Conservation (phyloP, 2,888 invertebrate species). For the Chrysina gloriosa region DNA sequence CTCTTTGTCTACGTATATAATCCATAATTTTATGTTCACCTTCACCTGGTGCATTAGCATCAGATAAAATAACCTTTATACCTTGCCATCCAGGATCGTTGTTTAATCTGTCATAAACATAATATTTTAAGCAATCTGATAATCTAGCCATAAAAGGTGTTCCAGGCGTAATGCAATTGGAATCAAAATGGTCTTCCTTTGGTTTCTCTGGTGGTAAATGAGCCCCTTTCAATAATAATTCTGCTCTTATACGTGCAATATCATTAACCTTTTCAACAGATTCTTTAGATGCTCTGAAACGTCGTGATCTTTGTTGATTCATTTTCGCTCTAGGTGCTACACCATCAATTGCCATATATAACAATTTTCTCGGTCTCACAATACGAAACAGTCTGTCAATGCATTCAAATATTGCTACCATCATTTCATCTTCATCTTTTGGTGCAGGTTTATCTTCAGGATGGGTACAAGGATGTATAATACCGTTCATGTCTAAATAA, state of each 20-base stretch:
- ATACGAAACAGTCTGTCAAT: slow-evolving; percentile 93
- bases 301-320: slow-evolving; percentile 98
- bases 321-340: slow-evolving; percentile 99
- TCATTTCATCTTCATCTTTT: slow-evolving; percentile 99
- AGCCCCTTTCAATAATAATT: slow-evolving; percentile 78
- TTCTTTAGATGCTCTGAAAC: slow-evolving; percentile 98
- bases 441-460: slow-evolving; percentile 98
- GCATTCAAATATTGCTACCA: slow-evolving; percentile 98
- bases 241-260: slow-evolving; percentile 82
- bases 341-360: slow-evolving; percentile 99
- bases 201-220: slow-evolving; percentile 87
- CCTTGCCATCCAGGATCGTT: slow-evolving; percentile 95
- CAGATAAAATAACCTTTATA: slow-evolving; percentile 96
- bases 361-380: slow-evolving; percentile 88
- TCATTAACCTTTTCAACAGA: slow-evolving; percentile 88
- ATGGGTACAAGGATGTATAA: slow-evolving; percentile 99
- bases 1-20: slow-evolving; percentile 94
- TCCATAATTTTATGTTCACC: slow-evolving; percentile 99
- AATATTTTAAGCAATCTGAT: slow-evolving; percentile 86
- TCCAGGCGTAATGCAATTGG: slow-evolving; percentile 99
- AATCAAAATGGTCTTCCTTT: slow-evolving; percentile 95
- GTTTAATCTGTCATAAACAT: slow-evolving; percentile 89
- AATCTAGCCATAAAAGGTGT: slow-evolving; percentile 96
- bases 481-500: slow-evolving; percentile 99
- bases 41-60: slow-evolving; percentile 98